Evolutionary conservation across 37 sponge, comb jelly and placozoan genomes (phyloP).

Genomic region (Chondrilla cf. caribensis): DNA sequence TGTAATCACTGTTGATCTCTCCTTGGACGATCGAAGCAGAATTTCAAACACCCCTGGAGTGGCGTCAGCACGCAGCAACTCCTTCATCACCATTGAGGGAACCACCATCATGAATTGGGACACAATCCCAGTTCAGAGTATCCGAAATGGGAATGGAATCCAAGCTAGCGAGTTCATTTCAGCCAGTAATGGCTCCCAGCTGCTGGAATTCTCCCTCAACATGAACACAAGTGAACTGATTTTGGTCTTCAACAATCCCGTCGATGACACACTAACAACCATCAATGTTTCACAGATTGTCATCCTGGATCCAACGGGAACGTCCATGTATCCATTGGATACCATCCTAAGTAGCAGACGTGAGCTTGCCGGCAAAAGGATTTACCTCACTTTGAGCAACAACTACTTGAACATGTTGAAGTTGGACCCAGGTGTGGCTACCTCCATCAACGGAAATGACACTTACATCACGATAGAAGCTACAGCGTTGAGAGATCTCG

Average conservation of each 20-base stretch:
- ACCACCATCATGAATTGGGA: constrained; percentile 32
- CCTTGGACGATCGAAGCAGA: neutral
- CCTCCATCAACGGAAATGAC: constrained; percentile 20
- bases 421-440: constrained; percentile 47
- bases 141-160: constrained; percentile 57
- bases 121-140: constrained; percentile 33
- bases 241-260: constrained; percentile 43
- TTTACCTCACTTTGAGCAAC: constrained; percentile 19
- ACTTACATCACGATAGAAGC: constrained; percentile 56
- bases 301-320: constrained; percentile 53
- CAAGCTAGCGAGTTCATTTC: constrained; percentile 54
- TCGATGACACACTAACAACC: constrained; percentile 16
- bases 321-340: neutral
- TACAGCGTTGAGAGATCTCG: neutral
- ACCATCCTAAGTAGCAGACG: neutral
- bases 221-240: constrained; percentile 76
- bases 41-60: constrained; percentile 35
- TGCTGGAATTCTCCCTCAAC: constrained; percentile 65
- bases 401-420: constrained; percentile 63
- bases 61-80: constrained; percentile 53
- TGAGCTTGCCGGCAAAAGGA: neutral
- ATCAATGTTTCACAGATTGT: constrained; percentile 34
- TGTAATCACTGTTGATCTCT: constrained; percentile 37
- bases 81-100: constrained; percentile 29
- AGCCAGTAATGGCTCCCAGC: constrained; percentile 60